Conservation (phyloP, 2,797 vertebrate species). For the Sebastes kiyomatsui region DNA sequence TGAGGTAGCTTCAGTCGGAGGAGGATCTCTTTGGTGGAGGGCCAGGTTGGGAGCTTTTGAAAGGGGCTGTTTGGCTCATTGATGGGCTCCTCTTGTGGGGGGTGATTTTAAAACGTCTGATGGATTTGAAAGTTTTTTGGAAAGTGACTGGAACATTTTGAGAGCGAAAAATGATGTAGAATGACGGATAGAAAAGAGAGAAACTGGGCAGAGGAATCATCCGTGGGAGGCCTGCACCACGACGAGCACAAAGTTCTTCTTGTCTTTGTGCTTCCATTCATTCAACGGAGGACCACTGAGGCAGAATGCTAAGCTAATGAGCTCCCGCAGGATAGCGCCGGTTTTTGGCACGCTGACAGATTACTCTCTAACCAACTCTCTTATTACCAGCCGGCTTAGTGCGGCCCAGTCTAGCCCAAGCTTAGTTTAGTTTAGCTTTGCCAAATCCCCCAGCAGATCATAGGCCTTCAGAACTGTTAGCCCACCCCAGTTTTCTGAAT, state of each 20-base stretch:
- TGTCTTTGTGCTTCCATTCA: conserved; percentile 55
- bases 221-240: conserved; percentile 20
- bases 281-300: conserved; percentile 50
- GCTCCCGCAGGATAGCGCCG: conserved; percentile 70
- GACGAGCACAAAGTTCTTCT: conserved; percentile 11
- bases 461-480: not conserved
- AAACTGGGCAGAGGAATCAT: conserved; percentile 5
- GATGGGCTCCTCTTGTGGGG: conserved; percentile 12
- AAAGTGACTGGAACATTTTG: not conserved
- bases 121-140: conserved; percentile 9
- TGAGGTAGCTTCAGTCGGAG: conserved; percentile 28
- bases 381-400: conserved; percentile 45
- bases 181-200: not conserved
- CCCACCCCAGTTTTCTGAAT: conserved; percentile 20
- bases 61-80: conserved; percentile 22
- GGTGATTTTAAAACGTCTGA: conserved; percentile 3
- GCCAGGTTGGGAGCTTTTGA: conserved; percentile 29
- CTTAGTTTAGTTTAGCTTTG: conserved; percentile 37
- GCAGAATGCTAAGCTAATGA: conserved; percentile 76
- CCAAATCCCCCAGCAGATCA: conserved; percentile 49
- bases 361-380: conserved; percentile 48
- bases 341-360: conserved; percentile 58
- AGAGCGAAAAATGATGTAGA: not conserved
- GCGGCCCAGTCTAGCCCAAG: conserved; percentile 37
- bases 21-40: conserved; percentile 30